Conservation (phyloP, 92 coral and sea anemone genomes). For the Epizoanthus stellaris region DNA sequence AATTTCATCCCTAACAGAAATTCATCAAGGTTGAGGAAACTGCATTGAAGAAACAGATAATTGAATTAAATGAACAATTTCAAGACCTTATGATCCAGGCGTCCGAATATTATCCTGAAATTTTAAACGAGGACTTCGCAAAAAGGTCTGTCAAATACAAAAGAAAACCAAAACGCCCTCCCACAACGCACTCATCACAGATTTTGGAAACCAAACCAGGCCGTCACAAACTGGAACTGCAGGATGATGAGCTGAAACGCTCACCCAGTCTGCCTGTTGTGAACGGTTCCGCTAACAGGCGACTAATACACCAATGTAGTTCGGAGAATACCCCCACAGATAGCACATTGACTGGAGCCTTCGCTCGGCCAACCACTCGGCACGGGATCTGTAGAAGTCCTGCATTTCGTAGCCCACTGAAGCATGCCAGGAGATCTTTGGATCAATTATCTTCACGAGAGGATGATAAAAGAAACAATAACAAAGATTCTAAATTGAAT, state of each 20-base stretch:
- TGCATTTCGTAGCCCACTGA: conserved; percentile 6
- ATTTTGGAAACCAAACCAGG: neutral
- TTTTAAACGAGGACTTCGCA: conserved; percentile 62
- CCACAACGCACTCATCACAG: conserved; percentile 23
- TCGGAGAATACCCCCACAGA: neutral
- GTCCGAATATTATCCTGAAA: conserved; percentile 70
- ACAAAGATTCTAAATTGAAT: neutral
- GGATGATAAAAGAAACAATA: neutral
- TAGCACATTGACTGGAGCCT: neutral
- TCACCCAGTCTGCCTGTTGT: conserved; percentile 21
- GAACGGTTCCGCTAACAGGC: neutral
- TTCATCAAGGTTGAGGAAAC: conserved; percentile 70
- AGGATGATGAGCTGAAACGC: conserved; percentile 1
- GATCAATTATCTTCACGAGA: neutral
- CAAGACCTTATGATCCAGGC: conserved; percentile 73
- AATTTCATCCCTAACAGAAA: conserved; percentile 29
- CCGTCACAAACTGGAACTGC: neutral
- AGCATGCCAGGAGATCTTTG: neutral
- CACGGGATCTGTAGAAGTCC: conserved; percentile 33
- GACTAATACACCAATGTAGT: neutral
- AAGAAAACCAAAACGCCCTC: conserved; percentile 12
- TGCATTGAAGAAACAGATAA: conserved; percentile 69
- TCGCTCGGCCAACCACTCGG: neutral
- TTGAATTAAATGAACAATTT: conserved; percentile 71
- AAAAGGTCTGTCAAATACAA: conserved; percentile 35